Conservation (phyloP, 2,888 invertebrate genomes). For the Escarpia spicata region DNA sequence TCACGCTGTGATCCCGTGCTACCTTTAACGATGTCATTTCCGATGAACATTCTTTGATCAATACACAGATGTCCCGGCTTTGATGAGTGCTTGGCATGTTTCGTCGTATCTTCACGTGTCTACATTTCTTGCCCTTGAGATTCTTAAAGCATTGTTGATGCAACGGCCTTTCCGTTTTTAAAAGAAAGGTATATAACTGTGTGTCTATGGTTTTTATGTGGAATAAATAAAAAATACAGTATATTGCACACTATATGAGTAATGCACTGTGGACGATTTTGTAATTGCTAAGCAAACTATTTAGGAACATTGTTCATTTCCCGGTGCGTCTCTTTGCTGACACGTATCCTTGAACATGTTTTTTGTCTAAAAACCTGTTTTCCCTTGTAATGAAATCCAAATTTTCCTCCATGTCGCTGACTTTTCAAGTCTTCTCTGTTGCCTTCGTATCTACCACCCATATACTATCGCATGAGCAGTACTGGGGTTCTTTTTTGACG, state of each 20-base stretch:
- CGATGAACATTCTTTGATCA: background rate
- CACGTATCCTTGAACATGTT: too few relatives aligned
- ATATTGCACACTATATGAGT: background rate
- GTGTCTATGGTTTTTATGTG: background rate
- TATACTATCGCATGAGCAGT: too few relatives aligned
- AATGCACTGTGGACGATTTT: background rate
- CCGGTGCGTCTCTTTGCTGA: background rate
- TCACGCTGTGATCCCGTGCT: background rate
- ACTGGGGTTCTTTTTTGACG: too few relatives aligned
- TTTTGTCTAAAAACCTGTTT: background rate
- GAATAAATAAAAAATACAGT: background rate
- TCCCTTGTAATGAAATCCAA: background rate
- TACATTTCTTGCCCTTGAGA: background rate
- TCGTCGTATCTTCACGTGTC: too few relatives aligned
- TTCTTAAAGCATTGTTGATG: background rate
- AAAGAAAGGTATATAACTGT: background rate
- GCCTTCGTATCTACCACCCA: too few relatives aligned
- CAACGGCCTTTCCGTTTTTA: background rate
- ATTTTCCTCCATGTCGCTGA: too few relatives aligned
- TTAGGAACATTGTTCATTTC: background rate
- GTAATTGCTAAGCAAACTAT: background rate
- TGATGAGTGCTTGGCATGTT: too few relatives aligned
- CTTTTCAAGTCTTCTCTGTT: too few relatives aligned
- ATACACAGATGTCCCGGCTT: background rate
- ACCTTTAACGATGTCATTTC: background rate